Evolutionary conservation across 1,140 invertebrate genomes (phyloP), one percentile per base, ranked within the genome.

Genomic region (Magallana ariakensis): DNA sequence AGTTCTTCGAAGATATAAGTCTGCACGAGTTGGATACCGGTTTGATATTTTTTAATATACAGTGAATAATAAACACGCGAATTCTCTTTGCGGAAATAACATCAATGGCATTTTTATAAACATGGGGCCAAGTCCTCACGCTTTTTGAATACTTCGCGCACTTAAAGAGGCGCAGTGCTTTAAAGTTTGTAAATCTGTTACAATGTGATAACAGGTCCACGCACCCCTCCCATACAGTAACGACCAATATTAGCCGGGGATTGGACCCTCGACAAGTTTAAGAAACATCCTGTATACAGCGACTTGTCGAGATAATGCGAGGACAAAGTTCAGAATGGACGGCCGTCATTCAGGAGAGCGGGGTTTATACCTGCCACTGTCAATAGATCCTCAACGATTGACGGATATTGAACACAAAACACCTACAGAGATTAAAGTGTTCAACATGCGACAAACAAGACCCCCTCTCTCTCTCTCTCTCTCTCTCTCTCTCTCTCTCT

Each of bases 161-260:
- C 22, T 75, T 75, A 75, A 75, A 75, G 33, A 26, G 33, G 33
- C 33, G 33, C 33, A 33, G 33, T 26, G 22, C 66, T 75, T 75
- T 75, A 75, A 75, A 75, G 19, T 70, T 70, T 70, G 33, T 33
- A 26, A 75, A 75, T 13, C 22, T 75, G 66, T 26, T 75, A 75
- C 66, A 75, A 75, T 33, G 66, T 75, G 66, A 26, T 22, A 75
- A 75, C 66, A 75, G 26, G 9, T 75, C 33, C 33, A 46, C 5
- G 5, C 33, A 46, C 33, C 33, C 33, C 33, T 46, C 33, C 33
- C 5, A 46, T 46, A 46, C 33, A 46, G 3, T 46, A 46, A 4
- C 33, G 33, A 46, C 33, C 33, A 46, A 46, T 46, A 46, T 46
- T 5, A 5, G 33, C 33, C 33, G 33, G 33, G 2, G 33, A 46